Base-by-base conservation (phyloP, 2,797 vertebrate genomes). In the Lithobates sylvaticus region DNA sequence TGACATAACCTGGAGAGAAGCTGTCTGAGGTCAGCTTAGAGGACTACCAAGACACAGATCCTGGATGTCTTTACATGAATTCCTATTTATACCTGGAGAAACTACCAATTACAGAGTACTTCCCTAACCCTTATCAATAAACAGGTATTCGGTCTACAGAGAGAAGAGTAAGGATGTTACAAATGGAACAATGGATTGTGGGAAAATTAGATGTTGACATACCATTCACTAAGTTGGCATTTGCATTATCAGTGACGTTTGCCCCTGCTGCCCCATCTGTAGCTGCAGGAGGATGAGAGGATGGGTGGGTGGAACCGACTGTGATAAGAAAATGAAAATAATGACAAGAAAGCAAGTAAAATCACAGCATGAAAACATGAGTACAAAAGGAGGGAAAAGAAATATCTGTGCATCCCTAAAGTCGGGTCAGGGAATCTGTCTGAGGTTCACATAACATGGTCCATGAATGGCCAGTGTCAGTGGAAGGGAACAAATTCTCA, bases 141-240 rank as follows among this genome's bases (percentile, higher is more conserved):
- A 26, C 65, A 67, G n/a, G 15, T 29, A 5, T 10, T 10, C 23
- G 3, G 4, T 61, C 21, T 29, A 67, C n/a, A 67, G 65, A 67
- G 27, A 67, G 64, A 27, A 67, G 64, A 10, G 10, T 13, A 27
- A 27, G 8, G 64, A 26, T 26, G 12, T 10, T 8, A 69, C 39
- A 27, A 58, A 65, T 65, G 64, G 75, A 78, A 75, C 39, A 74
- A 68, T 74, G 80, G 54, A 83, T 86, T 32, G 65, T 78, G 85
- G 79, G 80, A 47, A 82, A 61, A 50, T 26, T 68, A n/a, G 21
- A 94, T 91, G 82, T 96, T 95, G 95, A 99, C 98, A 92, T 99
- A 99, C 98, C 98, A 99, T 99, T 99, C 97, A 98, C 98, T 95
- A 99, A 96, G 96, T 94, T 97, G 97, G 97, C 93, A 96, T 95